phyloP scores from a whole-genome alignment of 2,888 invertebrate species.

The Tanytarsus gracilentus region DNA sequence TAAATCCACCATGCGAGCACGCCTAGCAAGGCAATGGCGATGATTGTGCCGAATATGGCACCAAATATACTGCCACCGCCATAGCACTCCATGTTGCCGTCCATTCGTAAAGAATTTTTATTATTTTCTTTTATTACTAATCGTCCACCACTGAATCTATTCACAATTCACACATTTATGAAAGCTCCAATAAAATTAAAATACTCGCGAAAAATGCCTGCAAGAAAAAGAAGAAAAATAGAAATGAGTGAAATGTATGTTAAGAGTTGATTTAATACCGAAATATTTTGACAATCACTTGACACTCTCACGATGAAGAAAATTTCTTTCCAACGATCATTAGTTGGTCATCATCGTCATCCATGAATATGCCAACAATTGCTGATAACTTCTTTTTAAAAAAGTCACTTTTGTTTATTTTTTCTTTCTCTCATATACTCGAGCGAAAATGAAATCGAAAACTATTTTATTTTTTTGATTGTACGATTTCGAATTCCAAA shows the following conservation, averaged over 20 bases:
- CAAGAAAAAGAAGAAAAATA: conserved; percentile 11
- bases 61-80: conserved; percentile 20
- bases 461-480: no score
- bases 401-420: no score
- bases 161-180: conserved; percentile 25
- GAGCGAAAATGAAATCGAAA: no score
- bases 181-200: neutral
- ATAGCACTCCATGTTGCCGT: conserved; percentile 13
- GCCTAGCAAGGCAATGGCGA: conserved; percentile 18
- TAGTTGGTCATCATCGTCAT: no score
- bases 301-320: conserved; percentile 6
- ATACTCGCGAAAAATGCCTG: neutral
- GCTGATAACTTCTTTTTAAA: no score
- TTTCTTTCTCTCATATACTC: no score
- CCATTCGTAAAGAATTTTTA: conserved; percentile 5
- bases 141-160: neutral
- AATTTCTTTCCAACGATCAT: neutral
- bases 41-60: conserved; percentile 24
- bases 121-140: neutral
- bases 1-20: conserved; percentile 29
- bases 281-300: conserved; percentile 22
- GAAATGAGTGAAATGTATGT: neutral
- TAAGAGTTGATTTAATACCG: neutral
- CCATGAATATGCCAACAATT: no score
- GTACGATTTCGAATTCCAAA: no score